A percentile compares a stretch with the other conserved stretches of the same genome.
These are phyloP conservation scores for Verasper variegatus DNA, from an alignment of 2,113 vertebrate species.

Conservation along the genomic window DNA sequence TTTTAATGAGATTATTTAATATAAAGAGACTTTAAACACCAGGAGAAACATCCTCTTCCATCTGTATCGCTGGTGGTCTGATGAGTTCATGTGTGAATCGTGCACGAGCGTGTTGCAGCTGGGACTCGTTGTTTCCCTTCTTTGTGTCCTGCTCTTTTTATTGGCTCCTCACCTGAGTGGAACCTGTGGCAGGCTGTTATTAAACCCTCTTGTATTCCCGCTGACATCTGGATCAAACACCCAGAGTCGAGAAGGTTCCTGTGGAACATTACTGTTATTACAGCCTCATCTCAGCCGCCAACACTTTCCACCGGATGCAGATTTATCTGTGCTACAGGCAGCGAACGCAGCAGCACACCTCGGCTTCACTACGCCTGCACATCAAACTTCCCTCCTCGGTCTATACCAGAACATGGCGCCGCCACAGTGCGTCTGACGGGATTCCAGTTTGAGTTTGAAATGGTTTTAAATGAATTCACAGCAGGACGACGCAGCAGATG, in stretches of 20 bases:
- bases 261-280: conserved; percentile 47
- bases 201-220: conserved; percentile 12
- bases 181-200: conserved; percentile 31
- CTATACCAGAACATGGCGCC: too few relatives aligned
- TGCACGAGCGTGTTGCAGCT: too few relatives aligned
- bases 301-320: conserved; percentile 12
- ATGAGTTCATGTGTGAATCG: too few relatives aligned
- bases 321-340: background rate
- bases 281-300: background rate
- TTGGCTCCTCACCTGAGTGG: background rate
- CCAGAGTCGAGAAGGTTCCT: background rate
- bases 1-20: too few relatives aligned
- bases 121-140: background rate
- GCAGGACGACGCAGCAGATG: too few relatives aligned
- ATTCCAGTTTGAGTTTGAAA: too few relatives aligned
- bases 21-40: too few relatives aligned
- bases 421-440: too few relatives aligned
- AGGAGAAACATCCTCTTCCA: too few relatives aligned
- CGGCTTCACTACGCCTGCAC: background rate
- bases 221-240: conserved; percentile 58
- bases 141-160: background rate
- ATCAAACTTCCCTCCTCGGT: too few relatives aligned
- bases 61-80: too few relatives aligned
- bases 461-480: too few relatives aligned
- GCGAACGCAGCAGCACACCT: background rate